Percentiles rank a stretch among this genome's conserved stretches.
These are phyloP conservation scores for Cercocebus atys DNA, from an alignment of 2,113 vertebrate genomes.

Conservation along the genomic window DNA sequence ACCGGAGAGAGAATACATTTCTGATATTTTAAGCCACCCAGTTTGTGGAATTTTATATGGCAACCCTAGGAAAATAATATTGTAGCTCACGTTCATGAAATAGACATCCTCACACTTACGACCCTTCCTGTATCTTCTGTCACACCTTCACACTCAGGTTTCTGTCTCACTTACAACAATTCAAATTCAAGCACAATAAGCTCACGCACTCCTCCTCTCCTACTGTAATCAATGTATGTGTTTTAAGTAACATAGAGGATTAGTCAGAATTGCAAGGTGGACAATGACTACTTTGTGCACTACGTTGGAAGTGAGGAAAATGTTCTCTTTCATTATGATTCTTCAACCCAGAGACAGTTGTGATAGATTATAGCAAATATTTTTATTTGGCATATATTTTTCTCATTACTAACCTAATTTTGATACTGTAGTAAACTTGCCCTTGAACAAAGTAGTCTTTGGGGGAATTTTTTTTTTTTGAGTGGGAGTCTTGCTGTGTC, in stretches of 20 bases:
- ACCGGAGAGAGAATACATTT: neutral
- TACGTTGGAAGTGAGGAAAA: neutral
- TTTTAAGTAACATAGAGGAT: neutral
- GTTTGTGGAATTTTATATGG: neutral
- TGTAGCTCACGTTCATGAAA: neutral
- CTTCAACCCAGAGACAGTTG: neutral
- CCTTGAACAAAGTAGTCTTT: neutral
- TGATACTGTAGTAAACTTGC: neutral
- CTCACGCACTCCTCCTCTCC: fast-evolving
- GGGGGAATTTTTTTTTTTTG: neutral
- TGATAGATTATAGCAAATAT: neutral
- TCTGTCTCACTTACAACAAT: neutral
- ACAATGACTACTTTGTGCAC: fast-evolving
- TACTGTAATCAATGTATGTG: too few relatives aligned
- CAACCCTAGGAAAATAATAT: neutral
- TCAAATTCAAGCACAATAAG: neutral
- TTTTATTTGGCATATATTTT: neutral
- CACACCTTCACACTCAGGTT: neutral
- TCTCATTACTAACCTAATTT: neutral
- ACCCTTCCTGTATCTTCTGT: neutral
- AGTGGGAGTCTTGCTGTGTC: too few relatives aligned
- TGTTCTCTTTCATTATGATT: fast-evolving
- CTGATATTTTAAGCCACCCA: neutral
- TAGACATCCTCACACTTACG: neutral
- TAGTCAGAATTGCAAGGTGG: neutral